Conservation (phyloP, 2,113 vertebrate species). For the Nothocercus nigrocapillus region DNA sequence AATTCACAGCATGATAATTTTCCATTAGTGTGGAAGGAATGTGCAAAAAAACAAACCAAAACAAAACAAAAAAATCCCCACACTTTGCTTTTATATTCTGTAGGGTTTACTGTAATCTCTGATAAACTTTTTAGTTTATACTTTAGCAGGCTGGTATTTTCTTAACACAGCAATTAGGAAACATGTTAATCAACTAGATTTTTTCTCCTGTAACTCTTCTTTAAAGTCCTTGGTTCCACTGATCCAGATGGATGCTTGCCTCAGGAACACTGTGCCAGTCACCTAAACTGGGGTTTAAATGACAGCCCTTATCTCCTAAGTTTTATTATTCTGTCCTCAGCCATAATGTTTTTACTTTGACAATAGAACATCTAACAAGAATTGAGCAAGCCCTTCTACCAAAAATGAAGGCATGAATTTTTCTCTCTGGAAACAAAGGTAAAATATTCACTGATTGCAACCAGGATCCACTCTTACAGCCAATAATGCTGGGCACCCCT, state of each 20-base stretch:
- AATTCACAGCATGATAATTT: background rate
- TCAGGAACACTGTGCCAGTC: background rate
- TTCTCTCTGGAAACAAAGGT: background rate
- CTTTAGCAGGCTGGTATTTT: background rate
- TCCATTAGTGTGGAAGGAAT: slow-evolving; percentile 12
- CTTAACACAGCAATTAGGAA: background rate
- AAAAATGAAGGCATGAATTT: background rate
- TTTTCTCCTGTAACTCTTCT: background rate
- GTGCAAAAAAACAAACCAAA: background rate
- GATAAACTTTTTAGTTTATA: background rate
- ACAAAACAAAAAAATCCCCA: too few relatives aligned
- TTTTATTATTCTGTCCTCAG: background rate
- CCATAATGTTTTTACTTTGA: background rate
- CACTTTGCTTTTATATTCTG: background rate
- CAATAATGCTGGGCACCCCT: background rate
- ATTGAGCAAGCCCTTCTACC: background rate
- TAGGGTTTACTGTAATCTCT: background rate
- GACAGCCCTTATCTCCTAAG: background rate
- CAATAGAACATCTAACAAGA: background rate
- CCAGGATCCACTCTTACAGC: background rate
- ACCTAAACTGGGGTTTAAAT: background rate
- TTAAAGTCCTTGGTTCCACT: background rate
- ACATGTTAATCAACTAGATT: background rate
- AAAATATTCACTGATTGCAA: background rate
- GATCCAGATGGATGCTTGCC: background rate